These are phyloP conservation scores for Zosterops borbonicus DNA, from an alignment of 2,113 vertebrate species.

Conservation along the genomic window DNA sequence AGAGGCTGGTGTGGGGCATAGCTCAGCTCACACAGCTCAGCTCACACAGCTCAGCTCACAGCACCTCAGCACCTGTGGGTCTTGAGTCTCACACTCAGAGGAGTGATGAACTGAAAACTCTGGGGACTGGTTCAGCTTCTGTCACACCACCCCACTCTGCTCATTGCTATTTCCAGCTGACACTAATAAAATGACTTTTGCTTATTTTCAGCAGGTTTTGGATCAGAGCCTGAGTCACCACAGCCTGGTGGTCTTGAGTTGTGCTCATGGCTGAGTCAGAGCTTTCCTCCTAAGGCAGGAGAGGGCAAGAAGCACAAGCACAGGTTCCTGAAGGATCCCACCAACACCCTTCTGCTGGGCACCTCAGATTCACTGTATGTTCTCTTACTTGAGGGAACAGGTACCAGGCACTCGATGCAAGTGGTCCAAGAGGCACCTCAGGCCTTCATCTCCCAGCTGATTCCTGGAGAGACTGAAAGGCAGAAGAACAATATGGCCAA, in stretches of 20 bases:
- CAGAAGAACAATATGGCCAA: neutral
- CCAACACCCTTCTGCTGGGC: neutral
- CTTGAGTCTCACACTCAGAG: too few relatives aligned
- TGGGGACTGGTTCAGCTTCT: neutral
- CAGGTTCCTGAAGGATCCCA: neutral
- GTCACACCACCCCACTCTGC: neutral
- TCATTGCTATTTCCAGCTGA: neutral
- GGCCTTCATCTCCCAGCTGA: constrained; percentile 60
- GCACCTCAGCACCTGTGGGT: neutral
- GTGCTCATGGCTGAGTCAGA: neutral
- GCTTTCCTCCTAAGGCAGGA: neutral
- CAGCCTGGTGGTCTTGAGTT: neutral
- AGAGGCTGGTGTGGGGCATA: neutral
- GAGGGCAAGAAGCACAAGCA: neutral
- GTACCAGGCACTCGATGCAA: constrained; percentile 27
- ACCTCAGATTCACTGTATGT: rapidly evolving
- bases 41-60: neutral
- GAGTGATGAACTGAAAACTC: neutral
- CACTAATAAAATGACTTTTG: rapidly evolving
- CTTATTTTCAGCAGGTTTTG: neutral
- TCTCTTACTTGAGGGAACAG: constrained; percentile 72
- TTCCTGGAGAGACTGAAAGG: constrained; percentile 73
- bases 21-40: neutral
- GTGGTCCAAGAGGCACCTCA: constrained; percentile 53
- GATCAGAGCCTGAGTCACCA: neutral